Conservation (phyloP, 1,140 invertebrate species). For the Ceratitis capitata region DNA sequence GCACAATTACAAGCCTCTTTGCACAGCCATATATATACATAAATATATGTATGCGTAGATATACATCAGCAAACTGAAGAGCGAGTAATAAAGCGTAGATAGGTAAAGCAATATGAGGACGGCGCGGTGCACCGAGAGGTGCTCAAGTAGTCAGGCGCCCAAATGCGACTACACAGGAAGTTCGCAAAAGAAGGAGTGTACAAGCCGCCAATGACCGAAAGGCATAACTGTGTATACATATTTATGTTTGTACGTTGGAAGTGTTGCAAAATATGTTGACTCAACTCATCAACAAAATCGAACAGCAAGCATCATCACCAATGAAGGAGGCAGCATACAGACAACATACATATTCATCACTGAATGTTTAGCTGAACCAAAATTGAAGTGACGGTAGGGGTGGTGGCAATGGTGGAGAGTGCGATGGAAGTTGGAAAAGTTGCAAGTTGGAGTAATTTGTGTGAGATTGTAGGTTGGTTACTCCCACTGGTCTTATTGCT, state of each 20-base stretch:
- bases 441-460: background rate
- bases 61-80: too few relatives aligned
- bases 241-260: too few relatives aligned
- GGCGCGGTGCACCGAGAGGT: conserved; percentile 1
- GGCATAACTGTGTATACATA: too few relatives aligned
- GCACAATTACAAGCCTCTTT: conserved; percentile 29
- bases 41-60: background rate
- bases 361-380: background rate
- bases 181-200: background rate
- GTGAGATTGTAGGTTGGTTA: background rate
- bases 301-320: conserved; percentile 44
- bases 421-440: background rate
- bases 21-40: background rate
- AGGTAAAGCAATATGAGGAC: background rate
- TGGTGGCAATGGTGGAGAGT: background rate
- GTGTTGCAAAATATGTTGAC: conserved; percentile 65
- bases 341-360: background rate
- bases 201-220: background rate
- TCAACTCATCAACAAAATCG: conserved; percentile 60
- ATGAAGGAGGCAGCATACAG: background rate
- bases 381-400: background rate
- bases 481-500: conserved; percentile 3
- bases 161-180: background rate
- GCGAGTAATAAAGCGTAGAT: background rate
- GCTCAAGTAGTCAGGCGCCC: background rate